phyloP scores from a whole-genome alignment of 1,140 invertebrate species.

The Heliconius melpomene region DNA sequence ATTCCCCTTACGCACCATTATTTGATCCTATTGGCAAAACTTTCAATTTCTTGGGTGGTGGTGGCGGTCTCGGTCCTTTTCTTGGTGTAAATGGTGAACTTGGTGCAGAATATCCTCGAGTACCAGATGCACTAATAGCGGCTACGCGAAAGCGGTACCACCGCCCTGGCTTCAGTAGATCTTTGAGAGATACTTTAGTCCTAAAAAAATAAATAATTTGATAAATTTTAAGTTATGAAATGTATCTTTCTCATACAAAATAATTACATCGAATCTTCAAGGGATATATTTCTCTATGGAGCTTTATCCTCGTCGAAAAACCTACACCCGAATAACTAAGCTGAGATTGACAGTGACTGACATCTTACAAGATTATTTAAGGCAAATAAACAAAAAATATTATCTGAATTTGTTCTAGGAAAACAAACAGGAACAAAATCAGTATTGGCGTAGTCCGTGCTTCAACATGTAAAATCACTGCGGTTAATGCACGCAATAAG shows the following conservation, averaged over 20 bases:
- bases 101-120: slow-evolving; percentile 85
- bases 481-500: slow-evolving; percentile 40
- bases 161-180: slow-evolving; percentile 84
- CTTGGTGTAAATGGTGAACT: slow-evolving; percentile 84
- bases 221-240: not conserved
- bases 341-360: slow-evolving; percentile 26
- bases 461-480: slow-evolving; percentile 39
- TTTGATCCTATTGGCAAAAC: slow-evolving; percentile 68
- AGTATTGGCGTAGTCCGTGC: slow-evolving; percentile 29
- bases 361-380: slow-evolving; percentile 25
- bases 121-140: slow-evolving; percentile 86
- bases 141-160: slow-evolving; percentile 91
- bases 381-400: slow-evolving; percentile 19
- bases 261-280: slow-evolving; percentile 9
- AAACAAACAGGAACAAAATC: slow-evolving; percentile 28
- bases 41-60: slow-evolving; percentile 84
- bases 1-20: slow-evolving; percentile 58
- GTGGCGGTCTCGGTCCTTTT: slow-evolving; percentile 84
- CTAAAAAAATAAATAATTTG: slow-evolving; percentile 48
- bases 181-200: slow-evolving; percentile 81
- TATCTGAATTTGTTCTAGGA: slow-evolving; percentile 33
- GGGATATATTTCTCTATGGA: not conserved
- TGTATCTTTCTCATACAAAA: not conserved
- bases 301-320: not conserved
- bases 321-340: slow-evolving; percentile 20